These are phyloP conservation scores for Cosmopolites sordidus DNA, from an alignment of 2,888 invertebrate genomes.

Conservation along the genomic window DNA sequence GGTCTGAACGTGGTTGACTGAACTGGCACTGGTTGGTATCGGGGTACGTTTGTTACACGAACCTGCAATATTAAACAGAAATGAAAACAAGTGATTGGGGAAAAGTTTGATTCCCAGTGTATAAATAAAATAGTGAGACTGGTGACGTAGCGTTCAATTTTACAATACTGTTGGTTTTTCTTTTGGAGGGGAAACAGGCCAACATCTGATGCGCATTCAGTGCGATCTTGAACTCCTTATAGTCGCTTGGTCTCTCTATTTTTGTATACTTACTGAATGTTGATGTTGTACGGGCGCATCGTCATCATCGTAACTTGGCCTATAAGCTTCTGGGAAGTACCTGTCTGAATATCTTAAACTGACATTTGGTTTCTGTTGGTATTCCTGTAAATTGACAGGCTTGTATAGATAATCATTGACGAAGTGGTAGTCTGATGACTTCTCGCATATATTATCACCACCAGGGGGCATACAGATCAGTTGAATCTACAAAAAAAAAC, in stretches of 20 bases:
- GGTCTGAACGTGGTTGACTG: constrained; percentile 47
- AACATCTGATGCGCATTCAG: too few relatives aligned
- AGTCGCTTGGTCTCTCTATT: neutral
- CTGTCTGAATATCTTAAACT: constrained; percentile 75
- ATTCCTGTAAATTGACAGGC: constrained; percentile 79
- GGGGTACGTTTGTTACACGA: constrained; percentile 33
- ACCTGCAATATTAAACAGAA: too few relatives aligned
- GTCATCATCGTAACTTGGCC: constrained; percentile 57
- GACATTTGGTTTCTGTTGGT: constrained; percentile 73
- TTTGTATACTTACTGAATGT: constrained; percentile 41
- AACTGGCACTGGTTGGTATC: constrained; percentile 39
- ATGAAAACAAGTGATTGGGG: too few relatives aligned
- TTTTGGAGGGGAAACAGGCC: too few relatives aligned
- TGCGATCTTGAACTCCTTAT: too few relatives aligned
- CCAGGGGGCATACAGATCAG: constrained; percentile 90
- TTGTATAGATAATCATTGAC: constrained; percentile 91
- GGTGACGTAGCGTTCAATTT: too few relatives aligned
- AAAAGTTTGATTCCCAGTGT: too few relatives aligned
- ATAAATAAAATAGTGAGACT: too few relatives aligned
- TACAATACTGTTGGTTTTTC: too few relatives aligned
- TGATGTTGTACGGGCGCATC: constrained; percentile 45
- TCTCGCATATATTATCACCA: constrained; percentile 83
- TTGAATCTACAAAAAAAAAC: constrained; percentile 71
- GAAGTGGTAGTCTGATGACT: constrained; percentile 84
- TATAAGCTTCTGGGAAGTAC: constrained; percentile 77